Base-by-base conservation (phyloP, 2,797 vertebrate genomes). In the Tauraco hartlaubi region DNA sequence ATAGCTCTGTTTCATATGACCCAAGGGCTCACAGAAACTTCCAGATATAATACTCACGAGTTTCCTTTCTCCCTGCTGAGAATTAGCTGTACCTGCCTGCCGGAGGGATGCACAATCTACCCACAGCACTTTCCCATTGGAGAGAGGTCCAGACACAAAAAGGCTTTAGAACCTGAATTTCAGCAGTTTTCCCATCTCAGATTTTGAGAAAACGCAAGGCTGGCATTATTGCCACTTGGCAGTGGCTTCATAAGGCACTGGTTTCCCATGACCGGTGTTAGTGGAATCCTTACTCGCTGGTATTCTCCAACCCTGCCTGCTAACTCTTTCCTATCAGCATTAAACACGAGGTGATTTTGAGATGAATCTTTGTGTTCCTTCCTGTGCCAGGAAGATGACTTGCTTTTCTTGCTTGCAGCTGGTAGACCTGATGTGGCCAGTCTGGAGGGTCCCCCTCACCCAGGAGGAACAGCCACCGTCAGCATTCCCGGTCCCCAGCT, bases 21-120 rank as follows among this genome's bases (percentile, higher is more conserved):
- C 7, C 22, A 29, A 22, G 11, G 44, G 15, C 11, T 46, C n/a
- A 11, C 2, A 23, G 68, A 52, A 88, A 49, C 43, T 20, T 23
- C 21, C 4, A 8, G 35, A 3, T 59, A 1, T 7, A 52, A 43
- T 31, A 18, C 19, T 49, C 15, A 11, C 0, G 0, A 12, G 10
- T 68, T 79, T 83, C 35, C 23, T 51, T 23, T 51, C n/a, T 19
- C 29, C 15, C 8, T 63, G 73, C 74, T 75, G 18, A 2, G 26
- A 43, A 20, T 68, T 51, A n/a, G 8, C 22, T 6, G 0, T 0
- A 20, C 52, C 46, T 52, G 43, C 18, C 77, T 69, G 64, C 26
- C 17, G 11, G 43, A 80, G 23, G 11, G 43, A 58, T 7, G 48
- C 35, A 37, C 41, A 7, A 7, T 41, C 61, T 28, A 31, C 5